Percentiles rank a stretch among this genome's conserved stretches.
Conservation (phyloP, 2,797 vertebrate species). For the Falco biarmicus region DNA sequence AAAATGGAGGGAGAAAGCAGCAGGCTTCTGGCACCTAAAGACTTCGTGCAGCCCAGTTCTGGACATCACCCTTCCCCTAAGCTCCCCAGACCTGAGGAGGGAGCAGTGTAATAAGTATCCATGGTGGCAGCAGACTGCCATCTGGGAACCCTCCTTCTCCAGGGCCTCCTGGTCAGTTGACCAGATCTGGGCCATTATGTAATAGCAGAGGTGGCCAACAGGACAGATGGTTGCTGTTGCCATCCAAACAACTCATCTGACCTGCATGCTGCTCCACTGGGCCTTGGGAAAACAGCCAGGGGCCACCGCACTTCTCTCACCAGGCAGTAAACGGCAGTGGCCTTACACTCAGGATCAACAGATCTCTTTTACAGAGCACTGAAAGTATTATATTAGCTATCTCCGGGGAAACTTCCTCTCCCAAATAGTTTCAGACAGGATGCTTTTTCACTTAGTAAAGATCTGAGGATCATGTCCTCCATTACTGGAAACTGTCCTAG, state of each 20-base stretch:
- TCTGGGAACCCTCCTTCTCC: conserved; percentile 23
- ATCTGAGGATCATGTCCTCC: conserved; percentile 49
- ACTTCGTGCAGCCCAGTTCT: not conserved
- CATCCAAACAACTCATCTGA: not conserved
- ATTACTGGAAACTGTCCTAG: conserved; percentile 51
- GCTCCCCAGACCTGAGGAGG: not conserved
- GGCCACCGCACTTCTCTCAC: rapidly evolving
- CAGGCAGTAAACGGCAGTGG: rapidly evolving
- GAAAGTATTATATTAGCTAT: conserved; percentile 20
- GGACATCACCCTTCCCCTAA: not conserved
- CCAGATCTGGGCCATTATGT: not conserved
- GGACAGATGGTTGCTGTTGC: conserved; percentile 45
- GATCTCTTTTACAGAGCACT: conserved; percentile 3
- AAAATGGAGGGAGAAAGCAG: not conserved
- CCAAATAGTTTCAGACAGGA: conserved; percentile 39
- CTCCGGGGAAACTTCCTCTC: conserved; percentile 31
- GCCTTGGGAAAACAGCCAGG: not conserved
- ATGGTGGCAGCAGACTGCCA: not conserved
- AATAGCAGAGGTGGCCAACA: conserved; percentile 4
- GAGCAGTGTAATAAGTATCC: not conserved
- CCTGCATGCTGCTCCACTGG: rapidly evolving
- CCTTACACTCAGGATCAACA: not conserved
- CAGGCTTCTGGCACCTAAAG: not conserved
- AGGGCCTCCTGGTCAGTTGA: not conserved
- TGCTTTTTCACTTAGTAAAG: conserved; percentile 34